Evolutionary conservation across 1,140 invertebrate genomes (phyloP).

Genomic region (Tribolium madens): DNA sequence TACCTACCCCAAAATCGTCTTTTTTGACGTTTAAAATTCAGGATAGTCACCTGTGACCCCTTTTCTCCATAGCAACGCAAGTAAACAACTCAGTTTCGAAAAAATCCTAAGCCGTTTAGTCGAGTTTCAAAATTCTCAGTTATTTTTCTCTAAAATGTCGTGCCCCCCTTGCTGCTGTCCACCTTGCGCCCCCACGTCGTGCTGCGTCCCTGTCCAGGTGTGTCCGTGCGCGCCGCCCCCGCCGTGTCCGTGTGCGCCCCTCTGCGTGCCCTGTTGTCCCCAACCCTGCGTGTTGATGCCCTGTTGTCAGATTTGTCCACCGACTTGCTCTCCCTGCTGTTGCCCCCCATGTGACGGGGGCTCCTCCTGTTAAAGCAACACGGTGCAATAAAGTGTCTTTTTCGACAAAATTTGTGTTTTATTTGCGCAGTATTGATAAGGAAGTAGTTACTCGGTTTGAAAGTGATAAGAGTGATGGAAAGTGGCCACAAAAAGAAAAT

Average conservation of each 20-base stretch:
- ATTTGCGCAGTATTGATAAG: too few species aligned
- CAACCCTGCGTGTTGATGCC: slow-evolving; percentile 10
- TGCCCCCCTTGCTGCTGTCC: slow-evolving; percentile 18
- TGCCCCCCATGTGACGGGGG: neutral
- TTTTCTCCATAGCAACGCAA: neutral
- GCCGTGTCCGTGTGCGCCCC: slow-evolving; percentile 17
- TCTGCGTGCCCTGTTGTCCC: slow-evolving; percentile 27
- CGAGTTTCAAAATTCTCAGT: neutral
- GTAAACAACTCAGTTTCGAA: slow-evolving; percentile 9
- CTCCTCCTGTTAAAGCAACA: neutral
- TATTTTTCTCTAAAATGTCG: slow-evolving; percentile 19
- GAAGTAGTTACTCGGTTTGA: too few species aligned
- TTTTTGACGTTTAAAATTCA: neutral
- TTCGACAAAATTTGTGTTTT: neutral
- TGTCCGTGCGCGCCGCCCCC: slow-evolving; percentile 19
- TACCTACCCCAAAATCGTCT: neutral
- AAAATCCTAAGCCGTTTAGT: neutral
- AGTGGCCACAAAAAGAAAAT: too few species aligned
- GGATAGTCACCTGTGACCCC: neutral
- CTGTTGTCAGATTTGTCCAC: neutral
- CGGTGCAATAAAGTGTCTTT: neutral
- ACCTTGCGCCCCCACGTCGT: slow-evolving; percentile 17
- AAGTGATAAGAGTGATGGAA: too few species aligned
- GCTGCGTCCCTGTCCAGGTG: slow-evolving; percentile 38
- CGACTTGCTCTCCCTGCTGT: slow-evolving; percentile 14